Base-by-base conservation (phyloP, 2,113 vertebrate species). In the Gila orcuttii region DNA sequence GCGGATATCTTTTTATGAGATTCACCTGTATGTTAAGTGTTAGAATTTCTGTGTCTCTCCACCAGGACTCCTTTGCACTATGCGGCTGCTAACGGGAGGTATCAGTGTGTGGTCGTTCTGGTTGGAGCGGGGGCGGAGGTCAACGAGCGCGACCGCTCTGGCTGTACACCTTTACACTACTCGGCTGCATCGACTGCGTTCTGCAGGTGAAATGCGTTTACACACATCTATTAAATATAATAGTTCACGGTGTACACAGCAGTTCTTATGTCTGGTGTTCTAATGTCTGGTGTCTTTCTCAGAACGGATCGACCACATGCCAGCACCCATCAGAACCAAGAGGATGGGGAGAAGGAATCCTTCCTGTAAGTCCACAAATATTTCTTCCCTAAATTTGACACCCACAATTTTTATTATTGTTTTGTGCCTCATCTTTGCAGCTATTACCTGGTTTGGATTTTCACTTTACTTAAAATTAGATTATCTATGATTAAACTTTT, bases 41-140 rank as follows among this genome's bases (percentile, higher is more conserved):
- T 62, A 33, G 3, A n/a, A 66, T 59, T 1, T 47, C 3, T 60
- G 28, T 77, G 21, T 86, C 45, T 66, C 39, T 39, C 45, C 3
- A 0, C 0, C 89, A 99, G 98, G 93, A 97, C 97, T 88, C 95
- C 98, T 79, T 94, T 99, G 95, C 98, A 99, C 96, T 99, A 99
- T 33, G 95, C 98, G 55, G 96, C 97, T 33, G 97, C 97, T 87
- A 98, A 97, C 0, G 96, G 97, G 88, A 98, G 96, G 90, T 98
- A 97, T 89, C 96, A 97, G 91, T 98, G 97, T 88, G 96, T 96
- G 0, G 95, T 97, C 88, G 95, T 96, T 0, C 91, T 99, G 93
- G 96, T 98, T 82, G 96, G 95, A 7, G 96, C 96, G 0, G 97
- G 97, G 57, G 96, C 96, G 1, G 94, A 96, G 39, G 94, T 97